phyloP scores from a whole-genome alignment of 2,888 invertebrate genomes.

The Sphecodes monilicornis region DNA sequence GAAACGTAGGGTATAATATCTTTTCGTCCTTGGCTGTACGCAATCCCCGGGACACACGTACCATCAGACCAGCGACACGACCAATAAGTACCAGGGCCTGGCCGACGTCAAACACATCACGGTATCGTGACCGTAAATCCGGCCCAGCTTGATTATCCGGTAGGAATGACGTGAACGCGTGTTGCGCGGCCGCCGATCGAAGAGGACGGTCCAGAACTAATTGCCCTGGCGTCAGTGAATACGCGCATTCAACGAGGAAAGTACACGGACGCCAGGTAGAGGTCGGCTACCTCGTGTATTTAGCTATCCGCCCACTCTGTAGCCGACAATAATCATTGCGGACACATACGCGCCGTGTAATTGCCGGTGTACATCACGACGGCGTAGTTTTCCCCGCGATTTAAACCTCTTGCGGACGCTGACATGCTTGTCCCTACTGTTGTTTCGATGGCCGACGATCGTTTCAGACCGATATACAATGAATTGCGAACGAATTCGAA shows the following conservation, averaged over 20 bases:
- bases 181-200: conserved; percentile 41
- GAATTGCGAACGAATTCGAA: neutral
- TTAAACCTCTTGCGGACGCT: conserved; percentile 13
- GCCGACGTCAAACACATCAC: conserved; percentile 41
- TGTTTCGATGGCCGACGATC: neutral
- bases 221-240: conserved; percentile 43
- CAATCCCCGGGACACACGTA: neutral
- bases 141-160: conserved; percentile 47
- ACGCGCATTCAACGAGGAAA: conserved; percentile 49
- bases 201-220: conserved; percentile 51
- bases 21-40: neutral
- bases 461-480: neutral
- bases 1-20: neutral
- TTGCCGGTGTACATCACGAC: conserved; percentile 21
- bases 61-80: conserved; percentile 2
- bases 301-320: conserved; percentile 35
- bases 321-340: conserved; percentile 45
- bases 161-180: conserved; percentile 52
- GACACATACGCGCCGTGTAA: conserved; percentile 19
- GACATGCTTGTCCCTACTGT: neutral
- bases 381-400: conserved; percentile 22
- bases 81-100: neutral
- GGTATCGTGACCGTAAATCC: conserved; percentile 42
- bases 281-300: conserved; percentile 27
- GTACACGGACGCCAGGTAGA: conserved; percentile 37